Conservation (phyloP, 2,797 vertebrate genomes). For the Poecile montanus region DNA sequence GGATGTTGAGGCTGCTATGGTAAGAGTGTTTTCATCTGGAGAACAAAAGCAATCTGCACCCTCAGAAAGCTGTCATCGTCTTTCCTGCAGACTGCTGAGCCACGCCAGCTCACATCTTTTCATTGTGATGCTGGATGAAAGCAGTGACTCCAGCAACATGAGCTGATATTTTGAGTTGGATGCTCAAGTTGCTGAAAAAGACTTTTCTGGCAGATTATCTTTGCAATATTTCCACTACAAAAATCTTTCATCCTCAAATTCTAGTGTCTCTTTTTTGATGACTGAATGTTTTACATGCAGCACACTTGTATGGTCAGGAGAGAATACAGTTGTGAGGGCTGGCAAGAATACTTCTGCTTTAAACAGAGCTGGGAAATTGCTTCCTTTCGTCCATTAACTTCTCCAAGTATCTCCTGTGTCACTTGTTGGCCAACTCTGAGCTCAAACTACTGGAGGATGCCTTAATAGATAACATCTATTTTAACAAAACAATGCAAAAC, state of each 20-base stretch:
- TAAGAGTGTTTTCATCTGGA: constrained; percentile 59
- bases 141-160: constrained; percentile 33
- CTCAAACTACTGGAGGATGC: neutral
- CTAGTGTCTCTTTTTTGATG: neutral
- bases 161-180: constrained; percentile 49
- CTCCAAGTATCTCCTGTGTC: neutral
- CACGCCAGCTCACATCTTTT: constrained; percentile 52
- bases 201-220: constrained; percentile 59
- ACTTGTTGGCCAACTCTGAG: neutral
- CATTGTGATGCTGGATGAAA: constrained; percentile 29
- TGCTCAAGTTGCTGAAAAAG: constrained; percentile 34
- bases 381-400: neutral
- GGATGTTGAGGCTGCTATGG: constrained; percentile 51
- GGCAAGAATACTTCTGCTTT: neutral
- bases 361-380: neutral
- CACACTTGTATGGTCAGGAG: neutral
- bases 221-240: constrained; percentile 57
- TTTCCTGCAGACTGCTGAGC: constrained; percentile 44
- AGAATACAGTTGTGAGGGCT: neutral
- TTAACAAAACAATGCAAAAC: neutral
- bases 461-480: neutral
- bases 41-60: constrained; percentile 61
- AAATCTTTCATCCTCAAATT: constrained; percentile 45
- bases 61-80: constrained; percentile 49
- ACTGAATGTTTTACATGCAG: neutral